Percentiles rank a stretch among this genome's conserved stretches.
phyloP scores from a whole-genome alignment of 2,888 invertebrate genomes.

The Orthonevra nobilis region DNA sequence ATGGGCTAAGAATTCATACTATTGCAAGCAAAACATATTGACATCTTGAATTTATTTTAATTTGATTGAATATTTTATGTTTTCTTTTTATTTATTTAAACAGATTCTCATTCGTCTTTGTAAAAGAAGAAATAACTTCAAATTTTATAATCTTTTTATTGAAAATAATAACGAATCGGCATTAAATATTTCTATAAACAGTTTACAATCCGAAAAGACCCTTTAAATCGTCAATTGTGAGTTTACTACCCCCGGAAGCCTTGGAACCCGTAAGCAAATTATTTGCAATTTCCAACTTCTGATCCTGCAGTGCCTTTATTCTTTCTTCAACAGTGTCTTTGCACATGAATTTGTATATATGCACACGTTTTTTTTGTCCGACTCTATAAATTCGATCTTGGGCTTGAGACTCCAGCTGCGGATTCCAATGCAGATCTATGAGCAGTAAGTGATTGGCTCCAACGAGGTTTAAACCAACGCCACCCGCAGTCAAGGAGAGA shows the following conservation, averaged over 20 bases:
- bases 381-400: slow-evolving; percentile 96
- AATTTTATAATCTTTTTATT: too few relatives aligned
- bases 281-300: slow-evolving; percentile 88
- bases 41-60: too few relatives aligned
- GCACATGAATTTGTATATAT: slow-evolving; percentile 92
- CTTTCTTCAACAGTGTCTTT: slow-evolving; percentile 93
- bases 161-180: too few relatives aligned
- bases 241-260: slow-evolving; percentile 84
- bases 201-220: slow-evolving; percentile 84
- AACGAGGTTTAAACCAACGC: slow-evolving; percentile 95
- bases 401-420: slow-evolving; percentile 96
- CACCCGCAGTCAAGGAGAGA: slow-evolving; percentile 95
- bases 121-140: too few relatives aligned
- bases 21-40: too few relatives aligned
- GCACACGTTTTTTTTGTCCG: slow-evolving; percentile 91
- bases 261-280: slow-evolving; percentile 88
- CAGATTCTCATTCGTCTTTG: too few relatives aligned
- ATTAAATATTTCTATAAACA: too few relatives aligned
- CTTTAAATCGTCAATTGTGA: slow-evolving; percentile 90
- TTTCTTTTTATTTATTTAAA: too few relatives aligned
- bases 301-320: slow-evolving; percentile 89
- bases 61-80: too few relatives aligned
- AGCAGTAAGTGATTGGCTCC: slow-evolving; percentile 96
- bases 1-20: too few relatives aligned
- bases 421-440: slow-evolving; percentile 98